Evolutionary conservation across 2,797 vertebrate genomes (phyloP), one percentile per base, ranked within the genome.

Genomic region (Poeciliopsis infans): DNA sequence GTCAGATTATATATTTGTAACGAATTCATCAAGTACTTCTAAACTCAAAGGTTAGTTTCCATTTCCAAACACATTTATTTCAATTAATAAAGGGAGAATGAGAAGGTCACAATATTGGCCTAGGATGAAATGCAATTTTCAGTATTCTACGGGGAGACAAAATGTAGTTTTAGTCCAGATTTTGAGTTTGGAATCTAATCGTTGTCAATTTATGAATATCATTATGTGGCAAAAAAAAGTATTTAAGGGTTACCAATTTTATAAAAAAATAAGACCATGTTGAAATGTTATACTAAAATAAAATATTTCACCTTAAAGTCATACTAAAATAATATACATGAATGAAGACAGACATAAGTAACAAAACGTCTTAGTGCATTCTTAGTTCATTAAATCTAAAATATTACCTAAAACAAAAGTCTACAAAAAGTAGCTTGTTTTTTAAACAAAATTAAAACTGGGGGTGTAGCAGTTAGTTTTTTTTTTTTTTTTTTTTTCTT

Each of bases 401-500:
- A 28, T 4, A 45, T 16, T n/a, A 45, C 25, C 13, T 3, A 13
- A 66, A 69, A 15, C 23, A 69, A 25, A 45, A 3, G 13, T 12
- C 4, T 69, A 43, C 39, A 43, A 43, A 69, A 69, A n/a, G 1
- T 11, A 12, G 23, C 39, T 15, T 70, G 7, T 20, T 43, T 70
- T 70, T 45, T 15, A 45, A 70, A 45, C 41, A 13, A 8, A 5
- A 45, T 45, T 45, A 4, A 70, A 4, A 28, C 5, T 7, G 74
- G 82, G 72, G 81, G 49, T 45, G 28, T 73, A 28, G 83, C 59
- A 68, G 55, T 46, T 46, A 4, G 92, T 93, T 95, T 94, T 83
- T 83, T 49, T 0, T n/a, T 16, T 53, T 55, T 55, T 53, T 25
- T 93, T 95, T 94, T 83, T 83, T 49, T 0, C 5, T 25, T 53